Evolutionary conservation across 2,888 invertebrate genomes (phyloP), one percentile per base, ranked within the genome.

Genomic region (Rhabditoides inermis): DNA sequence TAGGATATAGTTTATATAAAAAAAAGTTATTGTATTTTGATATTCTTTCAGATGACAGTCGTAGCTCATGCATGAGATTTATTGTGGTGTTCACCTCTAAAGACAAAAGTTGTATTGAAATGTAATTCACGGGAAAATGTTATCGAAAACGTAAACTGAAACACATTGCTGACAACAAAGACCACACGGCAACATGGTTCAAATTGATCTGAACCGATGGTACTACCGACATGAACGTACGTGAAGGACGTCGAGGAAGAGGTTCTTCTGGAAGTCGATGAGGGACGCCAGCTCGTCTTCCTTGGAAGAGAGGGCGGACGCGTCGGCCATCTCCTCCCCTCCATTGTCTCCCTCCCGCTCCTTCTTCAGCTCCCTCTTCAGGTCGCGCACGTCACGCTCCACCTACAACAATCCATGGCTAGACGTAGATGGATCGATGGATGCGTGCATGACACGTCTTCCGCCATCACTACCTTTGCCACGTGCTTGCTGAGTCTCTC

Each of bases 401-500:
- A 25, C 49, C 57, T n/a, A 4, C 25, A 51, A 4, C 3, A 49
- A 48, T 1, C 30, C 32, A 50, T 48, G 28, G 55, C 30, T 0
- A 10, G 47, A 46, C 49, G 51, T 15, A 44, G 18, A 44, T 20
- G 12, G 10, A 41, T n/a, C n/a, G 5, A 28, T 47, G 5, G 2
- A 4, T 12, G 3, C 5, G 6, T 6, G 12, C 22, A 47, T 3
- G 15, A 23, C 4, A 20, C 42, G 4, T 27, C 40, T 15, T 57
- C 55, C 25, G 63, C 66, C 22, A 52, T 56, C 23, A 51, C 55
- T n/a, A 60, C 58, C 18, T 61, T 52, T 22, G 45, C 39, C 35
- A 61, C 61, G 51, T 68, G 65, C 37, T 59, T 51, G 77, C 90
- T 90, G 87, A 94, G 91, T 81, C 92, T 94, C 70, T 88, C 87